Conservation (phyloP, 92 coral and sea anemone genomes). For the Parazoanthus atlanticus region DNA sequence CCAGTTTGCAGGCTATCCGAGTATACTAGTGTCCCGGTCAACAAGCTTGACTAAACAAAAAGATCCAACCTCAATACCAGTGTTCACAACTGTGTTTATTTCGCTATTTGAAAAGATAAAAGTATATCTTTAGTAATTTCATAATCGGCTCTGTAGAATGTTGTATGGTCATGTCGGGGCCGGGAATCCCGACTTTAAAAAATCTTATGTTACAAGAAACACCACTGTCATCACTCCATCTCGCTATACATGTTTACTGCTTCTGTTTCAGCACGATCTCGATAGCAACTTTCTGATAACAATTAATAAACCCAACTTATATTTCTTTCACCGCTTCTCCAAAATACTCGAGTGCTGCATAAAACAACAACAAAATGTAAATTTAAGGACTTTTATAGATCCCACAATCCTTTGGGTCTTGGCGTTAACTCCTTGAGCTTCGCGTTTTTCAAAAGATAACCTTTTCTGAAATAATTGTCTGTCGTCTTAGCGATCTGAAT, state of each 20-base stretch:
- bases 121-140: not conserved
- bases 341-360: no score
- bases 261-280: not conserved
- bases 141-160: not conserved
- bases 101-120: not conserved
- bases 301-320: not conserved
- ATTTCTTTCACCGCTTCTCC: not conserved
- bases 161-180: not conserved
- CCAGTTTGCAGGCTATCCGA: no score
- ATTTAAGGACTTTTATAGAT: no score
- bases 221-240: not conserved
- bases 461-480: not conserved
- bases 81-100: not conserved
- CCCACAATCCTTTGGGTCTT: no score
- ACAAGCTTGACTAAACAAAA: no score
- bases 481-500: not conserved
- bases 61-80: not conserved
- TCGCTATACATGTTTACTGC: no score
- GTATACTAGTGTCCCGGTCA: no score
- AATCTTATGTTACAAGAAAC: not conserved
- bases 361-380: no score
- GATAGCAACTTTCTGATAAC: not conserved
- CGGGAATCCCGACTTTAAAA: not conserved
- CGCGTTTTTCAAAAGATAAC: no score
- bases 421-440: no score